Base-by-base conservation (phyloP, 2,888 invertebrate species). In the Phytoseiulus persimilis region DNA sequence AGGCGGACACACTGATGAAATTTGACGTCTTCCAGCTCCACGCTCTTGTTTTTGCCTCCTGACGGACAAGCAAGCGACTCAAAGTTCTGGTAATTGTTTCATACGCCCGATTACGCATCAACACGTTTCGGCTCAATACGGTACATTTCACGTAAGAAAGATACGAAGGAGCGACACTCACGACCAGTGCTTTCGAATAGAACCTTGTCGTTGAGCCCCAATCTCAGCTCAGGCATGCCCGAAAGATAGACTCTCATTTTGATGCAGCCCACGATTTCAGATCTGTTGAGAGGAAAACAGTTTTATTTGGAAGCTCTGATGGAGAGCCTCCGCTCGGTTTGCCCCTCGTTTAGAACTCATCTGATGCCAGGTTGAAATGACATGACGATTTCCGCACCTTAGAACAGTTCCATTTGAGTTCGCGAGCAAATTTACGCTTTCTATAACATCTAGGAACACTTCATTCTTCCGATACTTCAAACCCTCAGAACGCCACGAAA, bases 401-500 rank as follows among this genome's bases (percentile, higher is more conserved):
- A 99, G 93, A 1, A 99, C 98, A 93, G 97, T 98, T 0, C 98
- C 98, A 93, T 97, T 98, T 0, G 98, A 97, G 93, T 97, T 97
- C 0, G 97, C 97, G 93, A 99, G 93, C 90, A 99, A 94, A 93
- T 99, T 99, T 0, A 99, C 98, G 83, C 98, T 98, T 93, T 99
- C 99, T 91, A 99, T 99, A 0, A 99, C 99, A 94, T 99, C 99
- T 46, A 99, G 94, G 92, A 99, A 99, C 3, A 99, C 99, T 94
- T 99, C 99, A 93, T 99, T 99, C 93, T 99, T 99, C 90, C 99
- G 95, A 93, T 99, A 99, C 92, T 98, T 99, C 90, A 99, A 97
- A 1, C 98, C 98, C 93, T 99, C 99, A 0, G 98, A 97, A 90
- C 99, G 94, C 99, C 99, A 99, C 0, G 98, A 98, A 0, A 99